Evolutionary conservation across 2,888 invertebrate genomes (phyloP).

Genomic region (Caenorhabditis imperialis): DNA sequence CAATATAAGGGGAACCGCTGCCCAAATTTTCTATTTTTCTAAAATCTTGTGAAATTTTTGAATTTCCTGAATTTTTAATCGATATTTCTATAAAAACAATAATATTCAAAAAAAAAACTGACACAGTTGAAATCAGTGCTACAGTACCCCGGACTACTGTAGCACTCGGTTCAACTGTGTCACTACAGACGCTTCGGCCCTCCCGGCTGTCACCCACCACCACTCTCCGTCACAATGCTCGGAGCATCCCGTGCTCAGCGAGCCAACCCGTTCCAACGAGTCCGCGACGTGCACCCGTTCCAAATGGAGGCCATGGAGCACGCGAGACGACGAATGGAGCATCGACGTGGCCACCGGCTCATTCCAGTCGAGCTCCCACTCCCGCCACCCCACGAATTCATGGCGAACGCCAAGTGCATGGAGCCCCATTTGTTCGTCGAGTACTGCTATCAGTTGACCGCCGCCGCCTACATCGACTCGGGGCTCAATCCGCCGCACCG

Average conservation of each 20-base stretch:
- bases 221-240: constrained; percentile 43
- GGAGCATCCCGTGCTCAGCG: constrained; percentile 44
- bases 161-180: too few relatives aligned
- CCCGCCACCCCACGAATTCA: constrained; percentile 51
- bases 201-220: constrained; percentile 45
- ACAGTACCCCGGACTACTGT: too few relatives aligned
- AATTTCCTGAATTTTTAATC: too few relatives aligned
- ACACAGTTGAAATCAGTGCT: too few relatives aligned
- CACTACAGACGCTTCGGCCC: constrained; percentile 42
- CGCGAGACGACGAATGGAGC: constrained; percentile 20
- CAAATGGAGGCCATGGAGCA: constrained; percentile 46
- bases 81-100: neutral
- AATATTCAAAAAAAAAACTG: too few relatives aligned
- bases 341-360: constrained; percentile 6
- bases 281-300: constrained; percentile 40
- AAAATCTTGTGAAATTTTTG: too few relatives aligned
- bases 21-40: too few relatives aligned
- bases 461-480: constrained; percentile 48
- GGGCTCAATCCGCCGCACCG: constrained; percentile 49
- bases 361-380: constrained; percentile 36
- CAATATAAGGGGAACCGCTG: too few relatives aligned
- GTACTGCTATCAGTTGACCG: constrained; percentile 53
- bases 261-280: constrained; percentile 43
- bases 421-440: constrained; percentile 54
- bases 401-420: constrained; percentile 51